phyloP scores from a whole-genome alignment of 1,140 invertebrate species.

The Drosophila ananassae region DNA sequence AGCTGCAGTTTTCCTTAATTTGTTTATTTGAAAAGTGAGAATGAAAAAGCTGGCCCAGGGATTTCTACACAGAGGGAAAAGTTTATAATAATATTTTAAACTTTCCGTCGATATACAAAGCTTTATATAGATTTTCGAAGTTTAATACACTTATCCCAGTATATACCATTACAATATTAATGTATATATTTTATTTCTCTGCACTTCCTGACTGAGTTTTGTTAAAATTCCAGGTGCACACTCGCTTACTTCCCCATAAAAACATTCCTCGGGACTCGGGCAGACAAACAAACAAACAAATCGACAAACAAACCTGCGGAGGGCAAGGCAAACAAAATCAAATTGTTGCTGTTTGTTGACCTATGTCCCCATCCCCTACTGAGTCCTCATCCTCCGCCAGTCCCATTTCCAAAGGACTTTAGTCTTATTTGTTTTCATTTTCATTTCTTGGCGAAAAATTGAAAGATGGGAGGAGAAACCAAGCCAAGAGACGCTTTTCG shows the following conservation, averaged over 20 bases:
- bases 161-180: too few relatives aligned
- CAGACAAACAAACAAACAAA: constrained; percentile 51
- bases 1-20: constrained; percentile 38
- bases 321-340: constrained; percentile 71
- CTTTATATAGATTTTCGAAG: not conserved
- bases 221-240: constrained; percentile 13
- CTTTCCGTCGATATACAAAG: not conserved
- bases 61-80: not conserved
- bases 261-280: constrained; percentile 1
- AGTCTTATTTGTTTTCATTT: constrained; percentile 67
- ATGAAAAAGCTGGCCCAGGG: constrained; percentile 35
- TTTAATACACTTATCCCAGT: not conserved
- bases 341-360: constrained; percentile 63
- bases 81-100: too few relatives aligned
- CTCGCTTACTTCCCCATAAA: constrained; percentile 6
- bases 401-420: constrained; percentile 24
- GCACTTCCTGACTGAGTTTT: not conserved
- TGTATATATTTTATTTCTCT: not conserved
- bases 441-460: constrained; percentile 44
- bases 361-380: constrained; percentile 17
- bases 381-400: constrained; percentile 3
- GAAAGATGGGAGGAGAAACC: constrained; percentile 5
- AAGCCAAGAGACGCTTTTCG: constrained; percentile 25
- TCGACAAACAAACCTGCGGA: constrained; percentile 56
- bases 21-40: constrained; percentile 38